Conservation (phyloP, 2,797 vertebrate genomes). For the Monodelphis domestica region DNA sequence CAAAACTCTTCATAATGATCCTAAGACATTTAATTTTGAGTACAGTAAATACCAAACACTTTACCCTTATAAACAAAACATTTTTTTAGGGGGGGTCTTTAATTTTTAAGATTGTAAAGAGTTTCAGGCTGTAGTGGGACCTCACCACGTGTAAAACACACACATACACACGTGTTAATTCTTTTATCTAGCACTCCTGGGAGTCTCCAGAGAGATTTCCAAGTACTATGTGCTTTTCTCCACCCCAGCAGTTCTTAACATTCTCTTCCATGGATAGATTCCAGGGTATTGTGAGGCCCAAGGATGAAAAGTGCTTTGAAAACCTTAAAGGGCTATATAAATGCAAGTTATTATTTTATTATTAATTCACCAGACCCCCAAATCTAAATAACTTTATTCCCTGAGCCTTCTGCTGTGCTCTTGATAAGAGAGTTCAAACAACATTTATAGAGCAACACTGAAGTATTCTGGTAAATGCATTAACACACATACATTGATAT, state of each 20-base stretch:
- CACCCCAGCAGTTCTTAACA: neutral
- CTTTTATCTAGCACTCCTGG: neutral
- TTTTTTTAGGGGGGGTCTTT: neutral
- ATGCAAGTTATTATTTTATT: no score
- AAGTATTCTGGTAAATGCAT: no score
- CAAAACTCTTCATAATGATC: neutral
- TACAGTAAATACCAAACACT: neutral
- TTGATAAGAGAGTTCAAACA: no score
- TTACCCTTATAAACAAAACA: neutral
- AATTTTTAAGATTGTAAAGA: neutral
- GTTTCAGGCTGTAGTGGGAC: neutral
- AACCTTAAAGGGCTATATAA: no score
- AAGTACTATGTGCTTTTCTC: neutral
- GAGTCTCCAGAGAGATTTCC: neutral
- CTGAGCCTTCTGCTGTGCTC: no score
- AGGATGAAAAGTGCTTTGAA: no score
- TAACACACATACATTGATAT: no score
- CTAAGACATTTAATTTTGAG: neutral
- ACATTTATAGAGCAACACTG: no score
- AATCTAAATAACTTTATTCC: no score
- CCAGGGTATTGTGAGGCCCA: no score
- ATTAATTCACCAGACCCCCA: no score
- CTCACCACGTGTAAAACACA: no score
- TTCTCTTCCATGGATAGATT: neutral
- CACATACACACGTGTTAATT: neutral